A percentile compares a stretch with the other conserved stretches of the same genome.
These are phyloP conservation scores for Chanos chanos DNA, from an alignment of 2,797 vertebrate genomes.

Conservation along the genomic window DNA sequence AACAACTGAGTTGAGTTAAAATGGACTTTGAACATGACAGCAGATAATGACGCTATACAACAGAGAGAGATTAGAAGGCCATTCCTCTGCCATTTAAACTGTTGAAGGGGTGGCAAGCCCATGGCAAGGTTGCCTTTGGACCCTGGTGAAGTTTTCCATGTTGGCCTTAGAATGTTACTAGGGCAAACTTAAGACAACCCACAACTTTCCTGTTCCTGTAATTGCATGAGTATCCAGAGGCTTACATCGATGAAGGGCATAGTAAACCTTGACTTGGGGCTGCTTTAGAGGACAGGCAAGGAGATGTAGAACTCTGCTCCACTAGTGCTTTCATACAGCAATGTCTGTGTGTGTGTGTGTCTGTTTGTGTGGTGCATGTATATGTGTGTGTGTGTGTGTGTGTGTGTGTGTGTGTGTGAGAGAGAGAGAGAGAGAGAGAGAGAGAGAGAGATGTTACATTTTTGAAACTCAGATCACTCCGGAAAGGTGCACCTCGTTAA, in stretches of 20 bases:
- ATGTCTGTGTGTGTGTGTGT: too few species aligned
- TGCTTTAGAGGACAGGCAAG: slow-evolving; percentile 38
- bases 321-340: slow-evolving; percentile 20
- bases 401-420: too few species aligned
- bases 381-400: too few species aligned
- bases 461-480: too few species aligned
- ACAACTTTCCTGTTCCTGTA: slow-evolving; percentile 31
- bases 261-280: slow-evolving; percentile 30
- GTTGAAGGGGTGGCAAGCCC: slow-evolving; percentile 32
- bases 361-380: too few species aligned
- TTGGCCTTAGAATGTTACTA: slow-evolving; percentile 28
- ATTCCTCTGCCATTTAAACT: slow-evolving; percentile 17
- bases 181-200: slow-evolving; percentile 30
- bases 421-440: too few species aligned
- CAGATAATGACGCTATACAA: not conserved
- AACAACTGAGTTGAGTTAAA: too few species aligned
- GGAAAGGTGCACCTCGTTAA: too few species aligned
- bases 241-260: slow-evolving; percentile 32
- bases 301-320: slow-evolving; percentile 5
- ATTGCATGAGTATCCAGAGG: slow-evolving; percentile 35
- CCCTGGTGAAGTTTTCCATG: slow-evolving; percentile 24
- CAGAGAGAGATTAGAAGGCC: slow-evolving; percentile 35
- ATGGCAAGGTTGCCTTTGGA: slow-evolving; percentile 44
- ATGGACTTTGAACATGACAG: slow-evolving; percentile 26
- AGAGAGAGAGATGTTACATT: too few species aligned